Evolutionary conservation across 2,113 vertebrate genomes (phyloP).

Genomic region (Oncorhynchus keta): DNA sequence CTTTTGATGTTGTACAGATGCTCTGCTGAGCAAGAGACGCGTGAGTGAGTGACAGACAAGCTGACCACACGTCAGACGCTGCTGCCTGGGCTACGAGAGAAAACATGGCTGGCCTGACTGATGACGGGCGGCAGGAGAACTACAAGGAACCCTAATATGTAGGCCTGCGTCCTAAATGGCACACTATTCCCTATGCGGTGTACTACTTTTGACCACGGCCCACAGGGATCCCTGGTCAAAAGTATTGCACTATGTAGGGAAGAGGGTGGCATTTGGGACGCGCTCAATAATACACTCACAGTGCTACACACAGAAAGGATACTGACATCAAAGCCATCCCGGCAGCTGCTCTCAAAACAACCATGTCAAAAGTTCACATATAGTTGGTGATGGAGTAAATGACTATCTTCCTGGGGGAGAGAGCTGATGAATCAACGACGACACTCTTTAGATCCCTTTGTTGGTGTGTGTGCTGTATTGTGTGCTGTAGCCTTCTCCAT

Average conservation of each 20-base stretch:
- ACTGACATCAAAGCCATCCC: background rate
- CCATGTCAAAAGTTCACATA: background rate
- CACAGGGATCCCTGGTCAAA: no score
- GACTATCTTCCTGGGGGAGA: background rate
- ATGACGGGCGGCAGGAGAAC: no score
- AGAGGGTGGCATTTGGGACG: no score
- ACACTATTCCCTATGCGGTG: no score
- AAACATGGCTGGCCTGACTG: background rate
- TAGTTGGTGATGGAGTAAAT: background rate
- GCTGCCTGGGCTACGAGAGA: background rate
- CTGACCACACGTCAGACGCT: no score
- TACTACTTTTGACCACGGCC: no score
- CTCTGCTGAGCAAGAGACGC: background rate
- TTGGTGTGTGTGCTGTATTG: background rate
- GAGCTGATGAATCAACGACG: background rate
- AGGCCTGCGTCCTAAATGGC: no score
- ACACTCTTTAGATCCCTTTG: background rate
- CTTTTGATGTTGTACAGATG: slow-evolving; percentile 12
- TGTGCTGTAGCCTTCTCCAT: no score
- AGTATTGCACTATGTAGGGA: no score
- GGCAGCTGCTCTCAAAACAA: background rate
- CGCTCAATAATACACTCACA: background rate
- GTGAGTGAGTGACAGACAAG: slow-evolving; percentile 4
- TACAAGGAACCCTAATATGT: no score
- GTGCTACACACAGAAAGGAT: background rate